Percentiles rank a stretch among this genome's conserved stretches.
These are phyloP conservation scores for Brachypodius melanocephalos DNA, from an alignment of 2,113 vertebrate genomes.

Conservation along the genomic window DNA sequence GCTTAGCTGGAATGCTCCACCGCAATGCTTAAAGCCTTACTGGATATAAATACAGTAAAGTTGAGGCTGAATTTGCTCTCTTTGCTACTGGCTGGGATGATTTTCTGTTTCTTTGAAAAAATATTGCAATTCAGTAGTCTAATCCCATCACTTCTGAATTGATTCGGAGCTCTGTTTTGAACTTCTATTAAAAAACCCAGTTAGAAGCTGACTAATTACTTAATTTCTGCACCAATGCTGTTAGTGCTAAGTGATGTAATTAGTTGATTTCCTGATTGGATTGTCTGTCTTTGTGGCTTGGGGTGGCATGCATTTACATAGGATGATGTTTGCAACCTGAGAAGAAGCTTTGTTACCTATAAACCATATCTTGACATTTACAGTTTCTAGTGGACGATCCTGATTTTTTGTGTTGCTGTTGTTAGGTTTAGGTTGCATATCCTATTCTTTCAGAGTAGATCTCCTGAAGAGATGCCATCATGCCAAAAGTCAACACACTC, in stretches of 20 bases:
- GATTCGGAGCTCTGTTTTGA: neutral
- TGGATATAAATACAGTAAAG: neutral
- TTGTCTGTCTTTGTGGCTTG: neutral
- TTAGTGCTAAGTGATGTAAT: neutral
- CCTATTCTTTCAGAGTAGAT: neutral
- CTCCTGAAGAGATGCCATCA: neutral
- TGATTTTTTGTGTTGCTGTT: neutral
- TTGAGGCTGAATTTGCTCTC: neutral
- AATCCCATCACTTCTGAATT: neutral
- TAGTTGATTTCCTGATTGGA: neutral
- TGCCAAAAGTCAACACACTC: fast-evolving
- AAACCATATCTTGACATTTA: neutral
- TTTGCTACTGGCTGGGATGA: neutral
- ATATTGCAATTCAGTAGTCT: neutral
- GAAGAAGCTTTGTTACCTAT: neutral
- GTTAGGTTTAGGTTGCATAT: neutral
- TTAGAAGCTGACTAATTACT: neutral
- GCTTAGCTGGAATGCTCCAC: neutral
- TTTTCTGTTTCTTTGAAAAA: neutral
- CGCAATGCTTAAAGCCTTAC: neutral
- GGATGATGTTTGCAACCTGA: neutral
- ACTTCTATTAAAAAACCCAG: neutral
- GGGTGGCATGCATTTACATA: neutral
- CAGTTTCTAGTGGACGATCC: neutral
- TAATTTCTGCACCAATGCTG: neutral